Conservation (phyloP, 2,888 invertebrate species). For the Ophonus ardosiacus region DNA sequence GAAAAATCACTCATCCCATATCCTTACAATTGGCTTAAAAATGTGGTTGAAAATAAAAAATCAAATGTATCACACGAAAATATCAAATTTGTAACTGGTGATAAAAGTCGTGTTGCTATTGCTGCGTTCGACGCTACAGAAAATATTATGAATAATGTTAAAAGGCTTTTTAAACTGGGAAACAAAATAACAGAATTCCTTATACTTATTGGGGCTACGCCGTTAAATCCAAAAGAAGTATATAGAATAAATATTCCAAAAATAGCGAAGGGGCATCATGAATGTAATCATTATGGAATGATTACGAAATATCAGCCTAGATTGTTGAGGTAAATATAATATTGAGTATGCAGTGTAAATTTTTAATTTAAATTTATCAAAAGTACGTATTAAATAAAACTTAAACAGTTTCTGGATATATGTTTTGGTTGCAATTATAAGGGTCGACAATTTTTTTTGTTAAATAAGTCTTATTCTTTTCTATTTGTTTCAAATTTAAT, state of each 20-base stretch:
- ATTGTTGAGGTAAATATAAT: slow-evolving; percentile 62
- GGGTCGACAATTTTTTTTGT: no score
- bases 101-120: not conserved
- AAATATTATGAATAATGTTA: slow-evolving; percentile 38
- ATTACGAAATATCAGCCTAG: slow-evolving; percentile 61
- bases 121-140: slow-evolving; percentile 53
- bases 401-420: no score
- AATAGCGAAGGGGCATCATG: slow-evolving; percentile 56
- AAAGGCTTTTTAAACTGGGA: slow-evolving; percentile 46
- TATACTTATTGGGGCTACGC: slow-evolving; percentile 60
- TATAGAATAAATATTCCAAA: slow-evolving; percentile 62
- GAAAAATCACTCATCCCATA: slow-evolving; percentile 79
- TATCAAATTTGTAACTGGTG: not conserved
- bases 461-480: no score
- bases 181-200: slow-evolving; percentile 55
- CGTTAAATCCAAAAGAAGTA: slow-evolving; percentile 61
- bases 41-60: slow-evolving; percentile 42
- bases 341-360: not conserved
- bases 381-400: not conserved
- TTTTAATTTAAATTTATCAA: not conserved
- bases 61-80: not conserved
- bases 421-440: no score
- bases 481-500: no score
- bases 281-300: slow-evolving; percentile 60
- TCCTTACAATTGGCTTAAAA: slow-evolving; percentile 76